Evolutionary conservation across 2,797 vertebrate species (phyloP).

Genomic region (Dendrocincla fuliginosa): DNA sequence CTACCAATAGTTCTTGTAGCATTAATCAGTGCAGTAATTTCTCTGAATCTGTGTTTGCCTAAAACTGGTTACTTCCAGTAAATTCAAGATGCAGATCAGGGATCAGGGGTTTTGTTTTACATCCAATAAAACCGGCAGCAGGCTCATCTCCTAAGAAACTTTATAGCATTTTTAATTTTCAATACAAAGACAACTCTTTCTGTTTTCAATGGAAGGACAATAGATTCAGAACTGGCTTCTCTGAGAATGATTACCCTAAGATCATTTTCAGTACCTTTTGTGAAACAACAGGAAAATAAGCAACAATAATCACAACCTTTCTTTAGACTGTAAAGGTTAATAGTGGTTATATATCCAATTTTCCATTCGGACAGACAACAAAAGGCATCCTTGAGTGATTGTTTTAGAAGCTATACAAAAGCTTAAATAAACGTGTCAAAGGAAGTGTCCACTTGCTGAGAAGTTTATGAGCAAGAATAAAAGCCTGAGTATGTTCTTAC

Average conservation of each 20-base stretch:
- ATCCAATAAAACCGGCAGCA: background rate
- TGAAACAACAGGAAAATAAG: background rate
- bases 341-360: background rate
- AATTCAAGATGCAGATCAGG: background rate
- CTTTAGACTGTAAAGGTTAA: background rate
- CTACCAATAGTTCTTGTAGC: background rate
- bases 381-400: background rate
- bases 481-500: background rate
- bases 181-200: fast-evolving
- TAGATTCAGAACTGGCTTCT: background rate
- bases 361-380: background rate
- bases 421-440: background rate
- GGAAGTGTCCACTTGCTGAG: background rate
- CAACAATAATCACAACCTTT: background rate
- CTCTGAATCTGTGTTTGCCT: background rate
- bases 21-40: background rate
- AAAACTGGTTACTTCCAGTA: background rate
- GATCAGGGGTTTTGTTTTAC: background rate
- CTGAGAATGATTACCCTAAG: background rate
- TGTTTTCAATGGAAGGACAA: background rate
- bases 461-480: background rate
- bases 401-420: background rate
- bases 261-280: background rate
- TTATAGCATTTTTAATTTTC: background rate
- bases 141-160: background rate